Percentiles rank a stretch among this genome's conserved stretches.
Evolutionary conservation across 2,113 vertebrate genomes (phyloP).

Genomic region (Phrynocephalus versicolor): DNA sequence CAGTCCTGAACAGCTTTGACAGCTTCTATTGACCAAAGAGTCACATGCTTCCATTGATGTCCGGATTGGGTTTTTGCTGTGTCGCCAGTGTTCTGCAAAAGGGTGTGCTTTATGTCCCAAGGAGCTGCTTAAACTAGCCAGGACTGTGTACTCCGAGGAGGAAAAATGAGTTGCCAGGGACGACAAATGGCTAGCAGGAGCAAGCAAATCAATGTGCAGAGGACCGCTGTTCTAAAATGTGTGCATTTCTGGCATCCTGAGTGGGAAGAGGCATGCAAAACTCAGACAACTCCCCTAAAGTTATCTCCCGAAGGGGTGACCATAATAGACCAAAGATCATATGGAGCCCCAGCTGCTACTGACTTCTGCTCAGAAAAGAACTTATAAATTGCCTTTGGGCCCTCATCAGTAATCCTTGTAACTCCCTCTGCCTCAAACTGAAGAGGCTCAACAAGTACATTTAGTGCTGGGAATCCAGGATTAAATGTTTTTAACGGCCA

Average conservation of each 20-base stretch:
- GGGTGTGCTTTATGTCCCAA: not conserved
- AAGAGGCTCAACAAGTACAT: conserved; percentile 30
- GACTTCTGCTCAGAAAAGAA: not conserved
- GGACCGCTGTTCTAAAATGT: conserved; percentile 37
- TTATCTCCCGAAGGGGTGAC: not conserved
- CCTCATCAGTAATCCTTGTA: conserved; percentile 18
- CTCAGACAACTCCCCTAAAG: not conserved
- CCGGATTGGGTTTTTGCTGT: not conserved
- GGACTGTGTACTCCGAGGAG: not conserved
- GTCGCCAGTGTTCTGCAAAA: conserved; percentile 24
- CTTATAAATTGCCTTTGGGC: not conserved
- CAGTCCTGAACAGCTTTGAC: conserved; percentile 46
- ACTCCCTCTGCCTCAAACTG: not conserved
- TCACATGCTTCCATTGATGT: conserved; percentile 67
- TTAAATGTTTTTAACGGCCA: not conserved
- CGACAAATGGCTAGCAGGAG: not conserved
- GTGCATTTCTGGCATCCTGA: conserved; percentile 39
- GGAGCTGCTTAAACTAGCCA: not conserved
- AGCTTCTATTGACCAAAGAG: conserved; percentile 78
- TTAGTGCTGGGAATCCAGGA: conserved; percentile 27
- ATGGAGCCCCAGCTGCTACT: conserved; percentile 7
- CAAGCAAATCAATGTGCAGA: conserved; percentile 15
- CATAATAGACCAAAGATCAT: conserved; percentile 19
- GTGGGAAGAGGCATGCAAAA: not conserved
- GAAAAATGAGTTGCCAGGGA: not conserved